These are phyloP conservation scores for Aurelia aurita complex sp. Pacific DNA, from an alignment of 30 jellyfish, hydroid and myxozoan genomes.

Conservation along the genomic window DNA sequence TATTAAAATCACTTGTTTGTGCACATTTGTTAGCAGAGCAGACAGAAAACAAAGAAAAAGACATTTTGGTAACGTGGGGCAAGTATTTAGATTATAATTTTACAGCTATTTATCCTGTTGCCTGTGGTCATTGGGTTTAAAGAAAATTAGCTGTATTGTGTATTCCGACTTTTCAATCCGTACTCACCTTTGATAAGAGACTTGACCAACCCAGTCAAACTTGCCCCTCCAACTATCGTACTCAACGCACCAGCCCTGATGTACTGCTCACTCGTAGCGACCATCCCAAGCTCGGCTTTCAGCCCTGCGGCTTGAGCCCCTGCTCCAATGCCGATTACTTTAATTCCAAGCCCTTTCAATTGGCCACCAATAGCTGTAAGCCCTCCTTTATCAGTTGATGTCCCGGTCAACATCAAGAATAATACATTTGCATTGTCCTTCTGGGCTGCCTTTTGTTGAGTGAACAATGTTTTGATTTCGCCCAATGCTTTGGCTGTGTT, in stretches of 20 bases:
- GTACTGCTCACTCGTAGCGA: constrained; percentile 74
- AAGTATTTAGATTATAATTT: too few species aligned
- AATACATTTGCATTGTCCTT: constrained; percentile 75
- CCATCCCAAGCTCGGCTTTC: constrained; percentile 77
- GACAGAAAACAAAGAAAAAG: too few species aligned
- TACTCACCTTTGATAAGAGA: constrained; percentile 65
- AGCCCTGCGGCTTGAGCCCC: constrained; percentile 86
- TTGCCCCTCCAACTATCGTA: constrained; percentile 58
- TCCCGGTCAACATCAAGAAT: constrained; percentile 76
- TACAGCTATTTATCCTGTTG: too few species aligned
- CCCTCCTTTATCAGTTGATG: constrained; percentile 77
- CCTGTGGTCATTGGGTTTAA: too few species aligned
- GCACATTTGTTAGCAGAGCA: too few species aligned
- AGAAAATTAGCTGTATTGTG: too few species aligned
- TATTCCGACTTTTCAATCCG: too few species aligned
- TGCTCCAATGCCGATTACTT: constrained; percentile 82
- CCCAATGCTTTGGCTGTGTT: constrained; percentile 88
- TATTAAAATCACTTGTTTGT: too few species aligned
- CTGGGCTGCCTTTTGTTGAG: constrained; percentile 48
- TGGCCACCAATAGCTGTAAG: constrained; percentile 72
- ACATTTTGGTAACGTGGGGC: too few species aligned
- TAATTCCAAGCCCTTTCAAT: constrained; percentile 66
- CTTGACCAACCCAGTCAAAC: constrained; percentile 61
- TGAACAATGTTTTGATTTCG: constrained; percentile 67
- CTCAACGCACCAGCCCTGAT: constrained; percentile 84